Evolutionary conservation across 2,888 invertebrate species (phyloP).

Genomic region (Aporophyla lueneburgensis): DNA sequence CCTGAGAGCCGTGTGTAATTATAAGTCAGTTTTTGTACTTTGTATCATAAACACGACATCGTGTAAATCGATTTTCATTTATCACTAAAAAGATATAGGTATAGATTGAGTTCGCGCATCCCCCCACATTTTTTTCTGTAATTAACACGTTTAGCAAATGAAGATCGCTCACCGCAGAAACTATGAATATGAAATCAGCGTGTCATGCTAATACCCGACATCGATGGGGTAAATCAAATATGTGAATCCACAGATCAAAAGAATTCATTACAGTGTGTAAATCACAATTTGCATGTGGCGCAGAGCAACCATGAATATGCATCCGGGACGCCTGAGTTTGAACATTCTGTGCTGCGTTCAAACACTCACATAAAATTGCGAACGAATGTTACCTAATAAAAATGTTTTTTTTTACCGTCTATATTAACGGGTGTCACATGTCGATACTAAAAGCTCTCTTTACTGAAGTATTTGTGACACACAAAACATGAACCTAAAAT

Average conservation of each 20-base stretch:
- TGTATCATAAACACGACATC: conserved; percentile 42
- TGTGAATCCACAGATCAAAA: conserved; percentile 91
- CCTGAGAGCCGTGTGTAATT: conserved; percentile 53
- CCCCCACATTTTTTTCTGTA: conserved; percentile 56
- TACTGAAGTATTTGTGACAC: conserved; percentile 49
- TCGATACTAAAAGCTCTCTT: conserved; percentile 42
- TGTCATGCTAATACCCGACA: conserved; percentile 86
- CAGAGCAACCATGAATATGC: conserved; percentile 89
- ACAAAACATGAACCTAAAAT: conserved; percentile 51
- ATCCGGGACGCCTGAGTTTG: conserved; percentile 85
- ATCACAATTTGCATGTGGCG: conserved; percentile 91
- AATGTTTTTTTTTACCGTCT: conserved; percentile 11
- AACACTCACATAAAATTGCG: conserved; percentile 58
- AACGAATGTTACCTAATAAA: conserved; percentile 44
- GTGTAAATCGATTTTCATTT: conserved; percentile 45
- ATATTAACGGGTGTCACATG: conserved; percentile 35
- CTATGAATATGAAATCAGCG: conserved; percentile 89
- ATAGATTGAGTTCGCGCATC: conserved; percentile 8
- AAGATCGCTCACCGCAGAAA: conserved; percentile 79
- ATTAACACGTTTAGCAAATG: conserved; percentile 77
- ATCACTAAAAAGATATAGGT: conserved; percentile 44
- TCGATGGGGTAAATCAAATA: conserved; percentile 91
- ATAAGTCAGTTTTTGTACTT: conserved; percentile 52
- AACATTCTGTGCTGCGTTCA: conserved; percentile 85
- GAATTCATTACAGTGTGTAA: conserved; percentile 91